A percentile compares a stretch with the other conserved stretches of the same genome.
Evolutionary conservation across 2,888 invertebrate genomes (phyloP).

Genomic region (Cosmorhoe ocellata): DNA sequence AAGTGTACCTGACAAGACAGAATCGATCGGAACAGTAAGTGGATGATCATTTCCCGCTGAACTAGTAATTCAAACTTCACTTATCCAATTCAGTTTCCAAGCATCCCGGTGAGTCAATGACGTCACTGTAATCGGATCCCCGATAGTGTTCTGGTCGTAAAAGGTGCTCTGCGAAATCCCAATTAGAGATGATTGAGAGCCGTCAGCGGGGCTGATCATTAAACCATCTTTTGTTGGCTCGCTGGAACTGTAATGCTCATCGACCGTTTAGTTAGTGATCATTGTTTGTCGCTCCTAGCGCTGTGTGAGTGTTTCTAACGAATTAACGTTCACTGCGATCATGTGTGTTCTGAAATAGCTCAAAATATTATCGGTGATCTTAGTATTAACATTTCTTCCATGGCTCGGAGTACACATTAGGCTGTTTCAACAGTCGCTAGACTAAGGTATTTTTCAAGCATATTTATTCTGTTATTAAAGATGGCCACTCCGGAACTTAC

Average conservation of each 20-base stretch:
- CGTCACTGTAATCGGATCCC: constrained; percentile 27
- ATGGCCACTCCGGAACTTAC: too few relatives aligned
- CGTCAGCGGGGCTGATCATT: constrained; percentile 55
- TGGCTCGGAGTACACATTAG: too few relatives aligned
- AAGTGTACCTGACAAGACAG: constrained; percentile 5
- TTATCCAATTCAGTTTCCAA: constrained; percentile 19
- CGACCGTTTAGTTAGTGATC: not conserved
- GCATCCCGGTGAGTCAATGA: constrained; percentile 14
- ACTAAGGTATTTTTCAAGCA: too few relatives aligned
- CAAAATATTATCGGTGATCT: too few relatives aligned
- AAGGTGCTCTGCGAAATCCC: constrained; percentile 61
- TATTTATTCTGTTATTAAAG: too few relatives aligned
- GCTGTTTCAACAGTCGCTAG: too few relatives aligned
- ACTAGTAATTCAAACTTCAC: constrained; percentile 19
- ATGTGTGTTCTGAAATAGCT: too few relatives aligned
- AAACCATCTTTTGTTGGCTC: constrained; percentile 46
- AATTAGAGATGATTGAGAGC: constrained; percentile 64
- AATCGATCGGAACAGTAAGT: constrained; percentile 10
- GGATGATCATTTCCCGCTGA: constrained; percentile 14
- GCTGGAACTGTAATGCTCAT: constrained; percentile 13
- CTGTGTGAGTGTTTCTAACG: too few relatives aligned
- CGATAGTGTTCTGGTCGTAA: constrained; percentile 42
- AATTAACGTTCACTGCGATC: too few relatives aligned
- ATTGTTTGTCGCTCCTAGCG: not conserved
- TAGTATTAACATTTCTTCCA: too few relatives aligned